Percentiles rank a stretch among this genome's conserved stretches.
These are phyloP conservation scores for Ancistrus triradiatus DNA, from an alignment of 2,113 vertebrate species.

Conservation along the genomic window DNA sequence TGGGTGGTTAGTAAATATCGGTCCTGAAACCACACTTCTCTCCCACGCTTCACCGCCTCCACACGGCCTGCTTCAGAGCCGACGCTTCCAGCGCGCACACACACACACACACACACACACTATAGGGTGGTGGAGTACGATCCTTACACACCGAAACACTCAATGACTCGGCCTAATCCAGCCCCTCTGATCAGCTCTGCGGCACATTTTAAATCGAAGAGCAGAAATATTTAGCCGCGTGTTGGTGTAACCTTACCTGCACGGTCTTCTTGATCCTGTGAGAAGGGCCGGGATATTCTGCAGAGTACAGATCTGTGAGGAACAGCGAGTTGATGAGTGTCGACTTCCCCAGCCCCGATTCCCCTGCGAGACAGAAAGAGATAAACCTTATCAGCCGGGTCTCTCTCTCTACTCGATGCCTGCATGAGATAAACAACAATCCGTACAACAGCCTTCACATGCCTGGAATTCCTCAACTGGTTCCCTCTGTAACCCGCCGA, in stretches of 20 bases:
- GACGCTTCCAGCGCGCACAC: not conserved
- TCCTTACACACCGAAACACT: no score
- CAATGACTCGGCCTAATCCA: no score
- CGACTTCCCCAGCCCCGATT: constrained; percentile 95
- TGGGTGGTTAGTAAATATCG: constrained; percentile 22
- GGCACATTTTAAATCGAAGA: no score
- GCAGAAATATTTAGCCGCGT: not conserved
- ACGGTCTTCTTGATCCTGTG: constrained; percentile 97
- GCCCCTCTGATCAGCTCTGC: no score
- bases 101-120: not conserved
- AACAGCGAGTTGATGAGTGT: constrained; percentile 97
- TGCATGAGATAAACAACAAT: constrained; percentile 10
- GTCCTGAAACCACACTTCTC: constrained; percentile 11
- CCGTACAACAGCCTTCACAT: not conserved
- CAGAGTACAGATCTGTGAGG: constrained; percentile 92
- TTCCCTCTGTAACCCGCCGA: constrained; percentile 28
- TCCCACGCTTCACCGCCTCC: constrained; percentile 27
- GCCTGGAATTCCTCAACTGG: constrained; percentile 35
- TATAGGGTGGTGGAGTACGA: no score
- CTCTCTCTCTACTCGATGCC: constrained; percentile 13
- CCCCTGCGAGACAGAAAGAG: constrained; percentile 72
- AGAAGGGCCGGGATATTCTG: constrained; percentile 92
- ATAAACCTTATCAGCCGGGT: constrained; percentile 4
- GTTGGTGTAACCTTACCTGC: constrained; percentile 84
- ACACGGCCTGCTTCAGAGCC: not conserved